phyloP scores from a whole-genome alignment of 2,113 vertebrate genomes.

The Hypocryptadius cinnamomeus region DNA sequence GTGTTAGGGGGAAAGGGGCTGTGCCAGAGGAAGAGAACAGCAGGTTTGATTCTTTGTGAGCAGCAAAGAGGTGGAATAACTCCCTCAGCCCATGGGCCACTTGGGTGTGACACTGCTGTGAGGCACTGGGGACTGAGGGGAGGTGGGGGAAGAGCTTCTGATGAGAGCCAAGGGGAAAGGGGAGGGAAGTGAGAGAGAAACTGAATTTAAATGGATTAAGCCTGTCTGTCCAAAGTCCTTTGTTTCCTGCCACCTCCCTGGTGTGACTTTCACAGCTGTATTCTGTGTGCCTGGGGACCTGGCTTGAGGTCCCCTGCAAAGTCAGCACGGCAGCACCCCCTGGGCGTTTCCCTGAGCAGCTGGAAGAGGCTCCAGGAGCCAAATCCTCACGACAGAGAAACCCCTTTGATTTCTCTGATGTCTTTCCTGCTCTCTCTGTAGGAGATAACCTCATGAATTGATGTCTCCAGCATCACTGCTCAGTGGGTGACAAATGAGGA shows the following conservation, averaged over 20 bases:
- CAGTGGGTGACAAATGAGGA: not conserved
- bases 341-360: not conserved
- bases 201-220: conserved; percentile 32
- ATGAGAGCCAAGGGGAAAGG: not conserved
- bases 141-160: not conserved
- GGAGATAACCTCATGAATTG: not conserved
- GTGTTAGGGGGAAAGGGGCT: not conserved
- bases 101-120: not conserved
- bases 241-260: conserved; percentile 38
- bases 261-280: conserved; percentile 34
- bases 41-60: not conserved
- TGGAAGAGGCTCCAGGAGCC: not conserved
- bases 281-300: not conserved
- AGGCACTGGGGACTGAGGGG: not conserved
- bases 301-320: not conserved
- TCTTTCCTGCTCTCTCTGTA: not conserved
- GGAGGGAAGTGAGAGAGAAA: not conserved
- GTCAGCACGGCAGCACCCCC: not conserved
- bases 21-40: not conserved
- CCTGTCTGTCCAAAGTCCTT: not conserved
- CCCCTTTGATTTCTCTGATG: not conserved
- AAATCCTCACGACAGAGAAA: not conserved
- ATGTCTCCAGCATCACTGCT: not conserved
- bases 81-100: not conserved
- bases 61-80: not conserved